Base-by-base conservation (phyloP, 2,888 invertebrate genomes). In the Drosophila meridionalis region DNA sequence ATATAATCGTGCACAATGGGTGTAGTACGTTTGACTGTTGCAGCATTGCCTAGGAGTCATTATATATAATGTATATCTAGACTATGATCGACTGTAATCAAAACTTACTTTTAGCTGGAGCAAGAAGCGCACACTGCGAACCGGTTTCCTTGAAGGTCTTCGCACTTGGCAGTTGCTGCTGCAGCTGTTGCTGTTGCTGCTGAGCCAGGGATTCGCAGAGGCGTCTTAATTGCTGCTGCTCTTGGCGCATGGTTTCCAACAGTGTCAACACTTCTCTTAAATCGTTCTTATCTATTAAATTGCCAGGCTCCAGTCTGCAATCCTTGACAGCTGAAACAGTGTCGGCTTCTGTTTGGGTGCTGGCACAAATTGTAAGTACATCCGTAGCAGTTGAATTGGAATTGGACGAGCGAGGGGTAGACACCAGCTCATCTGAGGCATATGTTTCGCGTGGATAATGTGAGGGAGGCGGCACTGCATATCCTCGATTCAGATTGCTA, bases 261-360 rank as follows among this genome's bases (percentile, higher is more conserved):
- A 89, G 58, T 3, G 56, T 42, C 0, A 84, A 56, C 3, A 93
- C 34, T 7, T 84, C 64, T 4, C 71, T 76, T n/a, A 92, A 36
- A 56, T 92, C 92, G 4, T 80, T 64, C 38, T 90, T 92, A 4
- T 82, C 81, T 2, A 84, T 90, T 48, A 91, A 64, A 57, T 80
- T 73, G 8, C 58, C 60, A 0, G 72, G 4, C 12, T 89, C 79
- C 1, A 58, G 26, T 42, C 48, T 55, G 8, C 45, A 32, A 4
- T 70, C 58, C 9, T 70, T 61, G 2, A n/a, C 26, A 1, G 67
- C 38, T 5, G 68, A 36, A 14, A 26, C 32, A n/a, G 9, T 55
- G 14, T 69, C 36, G 0, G 71, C 2, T 14, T 92, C 92, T 2
- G 93, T 92, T 82, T 92, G 92, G 11, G 93, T 92, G 50, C 91